Evolutionary conservation across 1,140 invertebrate species (phyloP), one percentile per base, ranked within the genome.

Genomic region (Dendroctonus valens): DNA sequence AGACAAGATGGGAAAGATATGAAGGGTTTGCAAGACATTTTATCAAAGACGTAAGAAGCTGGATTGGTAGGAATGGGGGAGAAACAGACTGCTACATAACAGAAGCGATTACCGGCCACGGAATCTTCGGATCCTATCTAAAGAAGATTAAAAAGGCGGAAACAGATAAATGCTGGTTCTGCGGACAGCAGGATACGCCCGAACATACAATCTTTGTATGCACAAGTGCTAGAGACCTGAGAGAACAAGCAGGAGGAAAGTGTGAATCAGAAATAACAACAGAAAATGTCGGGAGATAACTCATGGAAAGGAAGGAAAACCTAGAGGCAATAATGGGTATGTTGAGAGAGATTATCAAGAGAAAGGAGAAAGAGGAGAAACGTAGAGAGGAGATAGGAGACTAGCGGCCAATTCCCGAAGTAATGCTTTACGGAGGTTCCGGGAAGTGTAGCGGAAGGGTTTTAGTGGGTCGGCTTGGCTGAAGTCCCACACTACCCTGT

Each of bases 141-240:
- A 9, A 12, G 15, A 52, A 37, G 15, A 52, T 52, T 15, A 15
- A 15, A 15, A 52, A 5, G 26, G 11, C 11, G 15, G 50, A 52
- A 15, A 37, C 11, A 11, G 50, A 52, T 15, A 2, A 8, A 8
- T 52, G 50, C 15, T 52, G 15, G 15, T 37, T 52, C 11, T 52
- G 50, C 26, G 50, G 15, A 12, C 7, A 8, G 1, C 9, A 15
- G 50, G 5, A 3, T 15, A 15, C 9, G 9, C 50, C 50, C 7
- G 50, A 52, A 15, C 50, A 52, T 52, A 12, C 50, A 52, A 12
- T 52, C n/a, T 52, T 52, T 15, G 15, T 14, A 8, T 52, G 50
- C 15, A n/a, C 7, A 12, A 8, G 8, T 9, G 11, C 26, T 15
- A 15, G 26, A 15, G 50, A 52, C 8, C 7, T 52, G 7, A 52